A percentile compares a stretch with the other conserved stretches of the same genome.
Evolutionary conservation across 2,888 invertebrate genomes (phyloP).

Genomic region (Trilocha varians): DNA sequence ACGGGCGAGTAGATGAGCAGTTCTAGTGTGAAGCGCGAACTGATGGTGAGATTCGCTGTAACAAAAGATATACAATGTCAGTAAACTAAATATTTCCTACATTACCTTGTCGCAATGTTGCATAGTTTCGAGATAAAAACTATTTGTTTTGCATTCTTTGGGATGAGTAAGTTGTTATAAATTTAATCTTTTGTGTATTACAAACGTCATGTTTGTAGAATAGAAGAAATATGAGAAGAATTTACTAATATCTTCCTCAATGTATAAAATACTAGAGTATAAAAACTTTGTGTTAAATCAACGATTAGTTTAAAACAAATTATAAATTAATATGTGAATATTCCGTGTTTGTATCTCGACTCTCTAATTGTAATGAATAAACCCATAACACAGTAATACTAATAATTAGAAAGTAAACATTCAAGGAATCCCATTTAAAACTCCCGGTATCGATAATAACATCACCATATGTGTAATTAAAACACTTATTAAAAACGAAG

Average conservation of each 20-base stretch:
- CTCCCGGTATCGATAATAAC: slow-evolving; percentile 35
- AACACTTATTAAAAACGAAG: neutral
- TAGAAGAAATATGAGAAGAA: no score
- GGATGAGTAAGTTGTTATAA: neutral
- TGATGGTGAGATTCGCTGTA: slow-evolving; percentile 79
- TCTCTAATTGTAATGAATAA: slow-evolving; percentile 32
- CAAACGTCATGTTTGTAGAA: no score
- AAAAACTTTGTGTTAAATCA: no score
- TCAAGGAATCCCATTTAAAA: slow-evolving; percentile 36
- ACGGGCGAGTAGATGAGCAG: slow-evolving; percentile 80
- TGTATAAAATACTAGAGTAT: no score
- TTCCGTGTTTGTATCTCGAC: neutral
- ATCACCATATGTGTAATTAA: slow-evolving; percentile 36
- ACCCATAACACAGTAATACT: slow-evolving; percentile 36
- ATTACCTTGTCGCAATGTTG: neutral
- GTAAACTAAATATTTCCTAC: neutral
- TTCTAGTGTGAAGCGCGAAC: slow-evolving; percentile 73
- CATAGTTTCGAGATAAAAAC: neutral
- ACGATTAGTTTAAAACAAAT: no score
- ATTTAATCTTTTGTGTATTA: no score
- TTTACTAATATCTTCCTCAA: no score
- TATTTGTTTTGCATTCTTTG: neutral
- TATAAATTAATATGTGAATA: neutral
- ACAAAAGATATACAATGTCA: slow-evolving; percentile 33
- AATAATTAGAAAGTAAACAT: slow-evolving; percentile 48